Percentiles rank a stretch among this genome's conserved stretches.
These are phyloP conservation scores for Oscheius sp. DNA, from an alignment of 2,888 invertebrate species.

Conservation along the genomic window DNA sequence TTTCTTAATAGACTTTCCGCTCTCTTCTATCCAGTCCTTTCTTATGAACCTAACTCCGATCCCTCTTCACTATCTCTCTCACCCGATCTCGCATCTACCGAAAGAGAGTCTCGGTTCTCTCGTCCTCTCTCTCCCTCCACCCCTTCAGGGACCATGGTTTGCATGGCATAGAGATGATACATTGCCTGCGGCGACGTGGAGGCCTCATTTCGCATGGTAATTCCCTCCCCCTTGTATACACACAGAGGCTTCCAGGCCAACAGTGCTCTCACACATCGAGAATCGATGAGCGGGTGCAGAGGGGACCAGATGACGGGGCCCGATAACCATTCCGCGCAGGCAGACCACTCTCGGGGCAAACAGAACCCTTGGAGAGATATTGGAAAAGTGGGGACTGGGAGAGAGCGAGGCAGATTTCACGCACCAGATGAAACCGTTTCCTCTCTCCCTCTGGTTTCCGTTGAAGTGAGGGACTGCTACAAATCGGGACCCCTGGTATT, in stretches of 20 bases:
- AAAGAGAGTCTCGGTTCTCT: not conserved
- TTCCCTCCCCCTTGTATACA: conserved; percentile 36
- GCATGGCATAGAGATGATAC: conserved; percentile 30
- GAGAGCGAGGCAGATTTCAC: conserved; percentile 6
- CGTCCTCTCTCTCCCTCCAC: not conserved
- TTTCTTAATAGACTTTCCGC: not conserved
- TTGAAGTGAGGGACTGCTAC: no score
- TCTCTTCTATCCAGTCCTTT: not conserved
- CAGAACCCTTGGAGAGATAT: not conserved
- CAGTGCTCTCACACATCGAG: conserved; percentile 21
- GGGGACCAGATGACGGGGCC: conserved; percentile 34
- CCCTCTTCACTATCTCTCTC: not conserved
- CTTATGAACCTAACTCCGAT: not conserved
- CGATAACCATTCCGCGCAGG: conserved; percentile 30
- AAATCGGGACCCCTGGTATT: no score
- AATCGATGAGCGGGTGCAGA: conserved; percentile 33
- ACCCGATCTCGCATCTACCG: not conserved
- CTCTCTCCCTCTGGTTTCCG: not conserved
- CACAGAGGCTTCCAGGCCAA: conserved; percentile 7
- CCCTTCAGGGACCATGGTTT: conserved; percentile 10
- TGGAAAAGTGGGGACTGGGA: conserved; percentile 1
- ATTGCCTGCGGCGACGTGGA: conserved; percentile 33
- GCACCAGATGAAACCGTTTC: conserved; percentile 6
- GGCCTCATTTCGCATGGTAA: conserved; percentile 39
- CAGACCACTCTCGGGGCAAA: not conserved